Evolutionary conservation across 2,113 vertebrate species (phyloP).

Genomic region (Cottus gobio): DNA sequence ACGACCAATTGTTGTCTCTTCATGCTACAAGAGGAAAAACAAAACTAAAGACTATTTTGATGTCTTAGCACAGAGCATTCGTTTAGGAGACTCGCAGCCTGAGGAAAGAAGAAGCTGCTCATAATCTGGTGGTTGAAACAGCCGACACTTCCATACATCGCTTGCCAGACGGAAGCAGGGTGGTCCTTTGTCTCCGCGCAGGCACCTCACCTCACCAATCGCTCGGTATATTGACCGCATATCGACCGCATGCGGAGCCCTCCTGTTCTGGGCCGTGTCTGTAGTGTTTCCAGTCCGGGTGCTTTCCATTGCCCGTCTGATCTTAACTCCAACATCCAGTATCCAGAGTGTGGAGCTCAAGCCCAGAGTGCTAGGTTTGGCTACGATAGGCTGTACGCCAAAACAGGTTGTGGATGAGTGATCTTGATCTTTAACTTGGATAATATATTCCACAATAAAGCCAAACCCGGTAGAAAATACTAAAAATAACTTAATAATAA

Average conservation of each 20-base stretch:
- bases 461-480: not conserved
- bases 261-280: not conserved
- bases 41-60: not conserved
- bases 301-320: not conserved
- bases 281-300: not conserved
- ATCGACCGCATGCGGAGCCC: not conserved
- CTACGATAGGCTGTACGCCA: too few relatives aligned
- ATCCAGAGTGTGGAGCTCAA: not conserved
- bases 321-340: too few relatives aligned
- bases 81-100: not conserved
- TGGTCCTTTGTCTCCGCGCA: not conserved
- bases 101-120: not conserved
- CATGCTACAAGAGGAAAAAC: not conserved
- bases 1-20: not conserved
- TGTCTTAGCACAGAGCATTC: not conserved
- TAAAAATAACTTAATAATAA: not conserved
- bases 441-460: not conserved
- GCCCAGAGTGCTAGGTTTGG: too few relatives aligned
- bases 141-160: not conserved
- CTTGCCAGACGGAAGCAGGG: too few relatives aligned
- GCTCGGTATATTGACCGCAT: not conserved
- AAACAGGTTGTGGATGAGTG: not conserved
- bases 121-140: not conserved
- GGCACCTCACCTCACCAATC: not conserved
- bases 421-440: not conserved